phyloP scores from a whole-genome alignment of 2,797 vertebrate species.

The Acanthurus tractus region DNA sequence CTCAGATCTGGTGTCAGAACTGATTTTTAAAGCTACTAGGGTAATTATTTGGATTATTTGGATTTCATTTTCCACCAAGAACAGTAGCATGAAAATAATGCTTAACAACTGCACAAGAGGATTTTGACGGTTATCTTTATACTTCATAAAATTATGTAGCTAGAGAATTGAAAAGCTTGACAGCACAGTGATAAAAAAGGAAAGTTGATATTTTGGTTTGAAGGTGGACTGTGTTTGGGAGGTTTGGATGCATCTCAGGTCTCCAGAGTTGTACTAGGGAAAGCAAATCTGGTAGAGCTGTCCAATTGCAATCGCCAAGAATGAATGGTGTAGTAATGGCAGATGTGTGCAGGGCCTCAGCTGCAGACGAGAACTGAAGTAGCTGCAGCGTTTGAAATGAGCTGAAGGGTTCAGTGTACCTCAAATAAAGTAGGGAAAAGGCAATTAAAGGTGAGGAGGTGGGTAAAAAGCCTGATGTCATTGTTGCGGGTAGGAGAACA shows the following conservation, averaged over 20 bases:
- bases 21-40: background rate
- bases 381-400: background rate
- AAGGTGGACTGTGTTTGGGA: background rate
- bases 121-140: background rate
- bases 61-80: no score
- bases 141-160: background rate
- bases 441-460: no score
- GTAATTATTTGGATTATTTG: conserved; percentile 6
- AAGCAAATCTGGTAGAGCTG: background rate
- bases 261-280: background rate
- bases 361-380: background rate
- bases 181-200: background rate
- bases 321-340: background rate
- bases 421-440: background rate
- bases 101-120: background rate
- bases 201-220: background rate
- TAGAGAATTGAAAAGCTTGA: background rate
- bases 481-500: background rate
- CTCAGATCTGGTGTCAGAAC: background rate
- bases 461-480: no score
- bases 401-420: background rate
- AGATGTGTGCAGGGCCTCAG: background rate
- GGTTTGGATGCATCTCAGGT: background rate
- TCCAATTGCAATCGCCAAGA: background rate
- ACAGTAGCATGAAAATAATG: background rate